Conservation (phyloP, 35 echinoderm and acorn worm species). For the Heliocidaris tuberculata region DNA sequence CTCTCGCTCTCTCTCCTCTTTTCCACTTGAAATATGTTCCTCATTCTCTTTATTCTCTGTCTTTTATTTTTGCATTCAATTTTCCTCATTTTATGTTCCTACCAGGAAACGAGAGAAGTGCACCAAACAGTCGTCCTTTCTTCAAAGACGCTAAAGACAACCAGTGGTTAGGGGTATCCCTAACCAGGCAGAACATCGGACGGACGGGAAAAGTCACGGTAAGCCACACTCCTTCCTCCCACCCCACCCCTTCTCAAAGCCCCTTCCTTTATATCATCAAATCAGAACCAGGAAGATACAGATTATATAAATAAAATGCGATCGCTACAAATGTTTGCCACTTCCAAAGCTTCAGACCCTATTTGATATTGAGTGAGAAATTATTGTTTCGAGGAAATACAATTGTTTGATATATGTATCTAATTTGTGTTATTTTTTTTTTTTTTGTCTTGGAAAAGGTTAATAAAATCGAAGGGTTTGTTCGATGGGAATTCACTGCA, state of each 20-base stretch:
- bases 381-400: too few relatives aligned
- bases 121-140: slow-evolving; percentile 57
- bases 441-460: too few relatives aligned
- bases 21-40: too few relatives aligned
- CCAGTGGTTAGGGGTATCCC: slow-evolving; percentile 94
- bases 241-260: neutral
- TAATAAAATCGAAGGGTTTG: too few relatives aligned
- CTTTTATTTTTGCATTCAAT: neutral
- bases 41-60: too few relatives aligned
- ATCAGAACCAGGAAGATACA: neutral
- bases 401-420: neutral
- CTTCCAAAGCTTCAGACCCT: neutral
- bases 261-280: neutral
- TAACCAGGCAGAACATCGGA: slow-evolving; percentile 72
- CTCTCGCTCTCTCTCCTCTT: too few relatives aligned
- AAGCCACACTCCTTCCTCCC: slow-evolving; percentile 30
- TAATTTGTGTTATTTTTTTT: neutral
- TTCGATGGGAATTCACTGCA: too few relatives aligned
- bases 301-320: neutral
- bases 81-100: neutral
- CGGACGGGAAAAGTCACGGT: slow-evolving; percentile 80
- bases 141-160: slow-evolving; percentile 83
- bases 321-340: neutral
- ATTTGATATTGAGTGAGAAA: too few relatives aligned
- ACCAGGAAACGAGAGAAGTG: slow-evolving; percentile 85